These are phyloP conservation scores for Danio kyathit DNA, from an alignment of 2,797 vertebrate species.

Conservation along the genomic window DNA sequence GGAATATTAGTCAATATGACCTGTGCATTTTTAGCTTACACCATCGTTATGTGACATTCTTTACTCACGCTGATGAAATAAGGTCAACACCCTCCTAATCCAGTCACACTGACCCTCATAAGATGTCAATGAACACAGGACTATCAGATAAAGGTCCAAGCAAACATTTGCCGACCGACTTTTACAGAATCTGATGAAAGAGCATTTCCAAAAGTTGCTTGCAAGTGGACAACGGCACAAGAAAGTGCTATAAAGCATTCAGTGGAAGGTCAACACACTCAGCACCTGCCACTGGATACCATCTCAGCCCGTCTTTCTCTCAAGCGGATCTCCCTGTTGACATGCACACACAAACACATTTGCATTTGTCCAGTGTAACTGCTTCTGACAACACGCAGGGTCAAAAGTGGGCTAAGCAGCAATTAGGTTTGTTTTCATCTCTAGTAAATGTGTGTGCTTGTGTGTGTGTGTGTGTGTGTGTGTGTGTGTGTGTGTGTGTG, in stretches of 20 bases:
- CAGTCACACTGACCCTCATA: conserved; percentile 27
- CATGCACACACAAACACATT: conserved; percentile 41
- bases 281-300: conserved; percentile 7
- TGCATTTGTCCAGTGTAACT: conserved; percentile 47
- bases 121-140: conserved; percentile 60
- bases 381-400: conserved; percentile 59
- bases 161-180: conserved; percentile 22
- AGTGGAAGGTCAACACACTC: neutral
- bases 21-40: neutral
- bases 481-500: conserved; percentile 1
- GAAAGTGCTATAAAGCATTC: neutral
- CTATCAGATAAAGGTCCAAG: conserved; percentile 48
- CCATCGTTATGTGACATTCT: conserved; percentile 35
- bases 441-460: conserved; percentile 1
- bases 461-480: conserved; percentile 7
- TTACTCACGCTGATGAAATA: conserved; percentile 27
- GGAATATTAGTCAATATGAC: conserved; percentile 3
- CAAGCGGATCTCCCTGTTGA: conserved; percentile 15
- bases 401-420: conserved; percentile 72
- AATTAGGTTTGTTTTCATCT: conserved; percentile 69
- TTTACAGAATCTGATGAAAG: conserved; percentile 35
- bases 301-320: neutral
- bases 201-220: conserved; percentile 7
- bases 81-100: conserved; percentile 54
- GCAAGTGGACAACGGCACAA: neutral